These are phyloP conservation scores for Lanistes nyassanus DNA, from an alignment of 1,140 invertebrate genomes.

Conservation along the genomic window DNA sequence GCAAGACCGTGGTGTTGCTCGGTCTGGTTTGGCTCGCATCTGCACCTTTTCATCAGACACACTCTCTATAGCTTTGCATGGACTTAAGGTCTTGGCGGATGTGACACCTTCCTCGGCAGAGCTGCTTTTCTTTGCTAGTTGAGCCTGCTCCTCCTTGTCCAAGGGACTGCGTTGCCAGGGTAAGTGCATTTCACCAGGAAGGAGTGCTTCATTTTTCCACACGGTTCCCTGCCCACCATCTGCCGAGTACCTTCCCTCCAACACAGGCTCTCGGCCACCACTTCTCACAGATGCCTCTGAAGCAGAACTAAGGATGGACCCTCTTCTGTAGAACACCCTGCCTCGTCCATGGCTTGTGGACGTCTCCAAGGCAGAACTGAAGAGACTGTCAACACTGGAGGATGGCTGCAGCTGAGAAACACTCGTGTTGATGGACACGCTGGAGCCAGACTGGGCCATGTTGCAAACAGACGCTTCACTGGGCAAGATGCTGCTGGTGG, in stretches of 20 bases:
- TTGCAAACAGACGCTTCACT: neutral
- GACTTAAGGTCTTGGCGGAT: neutral
- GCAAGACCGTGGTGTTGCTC: slow-evolving; percentile 38
- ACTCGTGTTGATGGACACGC: slow-evolving; percentile 1
- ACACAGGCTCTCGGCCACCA: slow-evolving; percentile 2
- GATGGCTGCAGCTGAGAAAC: slow-evolving; percentile 35
- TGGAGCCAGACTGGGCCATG: neutral
- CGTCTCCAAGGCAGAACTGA: slow-evolving; percentile 35
- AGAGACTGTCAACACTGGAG: slow-evolving; percentile 51
- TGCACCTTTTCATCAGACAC: slow-evolving; percentile 39
- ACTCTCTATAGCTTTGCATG: neutral
- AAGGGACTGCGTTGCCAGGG: too few species aligned
- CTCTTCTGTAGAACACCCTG: too few species aligned
- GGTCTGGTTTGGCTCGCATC: slow-evolving; percentile 2
- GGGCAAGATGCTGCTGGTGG: neutral
- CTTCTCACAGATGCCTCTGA: slow-evolving; percentile 28
- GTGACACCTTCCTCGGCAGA: neutral
- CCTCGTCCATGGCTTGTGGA: too few species aligned
- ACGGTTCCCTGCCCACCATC: slow-evolving; percentile 56
- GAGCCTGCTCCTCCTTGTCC: too few species aligned
- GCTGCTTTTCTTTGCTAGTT: too few species aligned
- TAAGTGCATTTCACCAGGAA: neutral
- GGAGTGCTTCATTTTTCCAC: slow-evolving; percentile 36
- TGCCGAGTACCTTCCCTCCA: slow-evolving; percentile 43
- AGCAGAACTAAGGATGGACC: slow-evolving; percentile 41